Percentiles rank a stretch among this genome's conserved stretches.
phyloP scores from a whole-genome alignment of 2,113 vertebrate species.

The Climacteris rufus region DNA sequence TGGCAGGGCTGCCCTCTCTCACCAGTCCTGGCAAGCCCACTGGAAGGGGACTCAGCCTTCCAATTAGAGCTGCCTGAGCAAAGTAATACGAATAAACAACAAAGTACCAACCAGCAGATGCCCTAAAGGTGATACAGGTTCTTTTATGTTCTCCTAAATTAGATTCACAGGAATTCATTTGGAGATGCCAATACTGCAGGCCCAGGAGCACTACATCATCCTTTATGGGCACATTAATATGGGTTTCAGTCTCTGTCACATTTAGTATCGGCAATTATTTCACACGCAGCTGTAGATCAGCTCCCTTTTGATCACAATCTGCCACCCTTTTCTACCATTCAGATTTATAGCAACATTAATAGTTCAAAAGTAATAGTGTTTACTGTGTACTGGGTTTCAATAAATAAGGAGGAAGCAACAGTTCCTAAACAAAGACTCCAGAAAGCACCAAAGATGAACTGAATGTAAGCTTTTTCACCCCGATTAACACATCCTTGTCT shows the following conservation, averaged over 20 bases:
- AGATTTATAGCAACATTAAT: conserved; percentile 38
- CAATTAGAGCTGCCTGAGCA: background rate
- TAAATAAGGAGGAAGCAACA: conserved; percentile 59
- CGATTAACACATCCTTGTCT: conserved; percentile 1
- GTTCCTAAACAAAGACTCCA: conserved; percentile 4
- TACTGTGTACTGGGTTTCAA: conserved; percentile 4
- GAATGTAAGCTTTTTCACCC: conserved; percentile 28
- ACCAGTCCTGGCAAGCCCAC: background rate
- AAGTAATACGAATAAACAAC: background rate
- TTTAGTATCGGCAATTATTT: conserved; percentile 39
- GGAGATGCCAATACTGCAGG: background rate
- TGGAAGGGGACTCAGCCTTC: background rate
- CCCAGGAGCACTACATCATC: conserved; percentile 41
- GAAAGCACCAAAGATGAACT: conserved; percentile 38
- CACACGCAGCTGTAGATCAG: conserved; percentile 35
- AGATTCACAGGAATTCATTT: conserved; percentile 4
- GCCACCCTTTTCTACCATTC: conserved; percentile 35
- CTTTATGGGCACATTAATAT: conserved; percentile 45
- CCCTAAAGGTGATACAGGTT: background rate
- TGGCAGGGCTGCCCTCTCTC: background rate
- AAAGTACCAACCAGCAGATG: background rate
- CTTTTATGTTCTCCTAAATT: conserved; percentile 54
- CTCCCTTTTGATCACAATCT: conserved; percentile 55
- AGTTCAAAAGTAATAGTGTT: conserved; percentile 48
- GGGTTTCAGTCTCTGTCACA: conserved; percentile 32